Percentiles rank a stretch among this genome's conserved stretches.
Evolutionary conservation across 1,140 invertebrate species (phyloP).

Genomic region (Hyphantria cunea): DNA sequence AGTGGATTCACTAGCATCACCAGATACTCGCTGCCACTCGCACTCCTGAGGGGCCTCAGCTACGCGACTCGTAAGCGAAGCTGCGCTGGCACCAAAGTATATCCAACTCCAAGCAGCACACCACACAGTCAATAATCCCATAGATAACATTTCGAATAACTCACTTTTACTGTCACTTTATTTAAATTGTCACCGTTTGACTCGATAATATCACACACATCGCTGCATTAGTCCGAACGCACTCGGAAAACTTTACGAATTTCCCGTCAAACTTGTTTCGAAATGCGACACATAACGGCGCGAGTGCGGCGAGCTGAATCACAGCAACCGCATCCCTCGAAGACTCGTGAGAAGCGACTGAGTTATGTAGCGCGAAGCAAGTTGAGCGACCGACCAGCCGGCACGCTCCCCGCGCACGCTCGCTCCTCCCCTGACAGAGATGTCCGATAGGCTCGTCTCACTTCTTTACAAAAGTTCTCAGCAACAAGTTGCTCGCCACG

Average conservation of each 20-base stretch:
- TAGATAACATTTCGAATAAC: slow-evolving; percentile 67
- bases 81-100: slow-evolving; percentile 55
- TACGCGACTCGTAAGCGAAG: slow-evolving; percentile 72
- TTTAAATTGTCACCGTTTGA: slow-evolving; percentile 69
- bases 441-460: slow-evolving; percentile 55
- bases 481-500: slow-evolving; percentile 78
- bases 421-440: slow-evolving; percentile 74
- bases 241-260: slow-evolving; percentile 74
- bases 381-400: slow-evolving; percentile 65
- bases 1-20: slow-evolving; percentile 79
- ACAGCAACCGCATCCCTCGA: slow-evolving; percentile 45
- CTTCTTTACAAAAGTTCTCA: slow-evolving; percentile 68
- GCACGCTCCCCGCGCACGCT: slow-evolving; percentile 62
- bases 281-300: slow-evolving; percentile 73
- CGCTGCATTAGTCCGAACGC: slow-evolving; percentile 63
- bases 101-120: slow-evolving; percentile 64
- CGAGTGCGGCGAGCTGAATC: slow-evolving; percentile 40
- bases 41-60: slow-evolving; percentile 85
- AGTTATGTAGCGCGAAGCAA: slow-evolving; percentile 57
- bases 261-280: slow-evolving; percentile 81
- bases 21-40: slow-evolving; percentile 84
- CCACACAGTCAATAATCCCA: slow-evolving; percentile 71
- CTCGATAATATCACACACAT: slow-evolving; percentile 66
- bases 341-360: slow-evolving; percentile 64
- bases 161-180: slow-evolving; percentile 71